Evolutionary conservation across 2,797 vertebrate genomes (phyloP).

Genomic region (Halcyon badia): DNA sequence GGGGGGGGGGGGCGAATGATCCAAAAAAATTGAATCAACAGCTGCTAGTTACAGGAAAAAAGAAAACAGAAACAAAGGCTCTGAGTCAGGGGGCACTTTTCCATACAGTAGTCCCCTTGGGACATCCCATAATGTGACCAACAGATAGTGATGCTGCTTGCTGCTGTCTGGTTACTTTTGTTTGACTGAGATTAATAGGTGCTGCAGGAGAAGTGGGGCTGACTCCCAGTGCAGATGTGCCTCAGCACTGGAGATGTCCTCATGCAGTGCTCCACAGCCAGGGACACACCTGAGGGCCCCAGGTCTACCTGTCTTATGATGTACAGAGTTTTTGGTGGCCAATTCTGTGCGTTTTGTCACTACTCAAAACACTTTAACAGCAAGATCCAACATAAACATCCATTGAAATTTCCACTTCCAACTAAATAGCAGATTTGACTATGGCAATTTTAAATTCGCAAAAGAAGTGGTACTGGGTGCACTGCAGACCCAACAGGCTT

Average conservation of each 20-base stretch:
- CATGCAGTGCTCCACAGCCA: background rate
- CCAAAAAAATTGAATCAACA: background rate
- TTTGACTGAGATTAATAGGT: background rate
- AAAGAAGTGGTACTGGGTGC: slow-evolving; percentile 2
- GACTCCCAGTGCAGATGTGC: background rate
- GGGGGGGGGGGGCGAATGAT: too few species aligned
- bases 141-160: background rate
- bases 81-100: background rate
- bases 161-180: background rate
- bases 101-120: background rate
- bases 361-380: background rate
- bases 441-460: slow-evolving; percentile 26
- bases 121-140: rapidly evolving
- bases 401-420: background rate
- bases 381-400: background rate
- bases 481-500: slow-evolving; percentile 33
- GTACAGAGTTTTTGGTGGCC: background rate
- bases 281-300: rapidly evolving
- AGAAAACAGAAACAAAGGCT: background rate
- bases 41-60: background rate
- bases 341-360: background rate
- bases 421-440: background rate
- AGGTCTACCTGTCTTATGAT: background rate
- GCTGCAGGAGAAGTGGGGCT: background rate
- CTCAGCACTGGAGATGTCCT: background rate